phyloP scores from a whole-genome alignment of 2,888 invertebrate genomes.

The Priocnemis perturbator region DNA sequence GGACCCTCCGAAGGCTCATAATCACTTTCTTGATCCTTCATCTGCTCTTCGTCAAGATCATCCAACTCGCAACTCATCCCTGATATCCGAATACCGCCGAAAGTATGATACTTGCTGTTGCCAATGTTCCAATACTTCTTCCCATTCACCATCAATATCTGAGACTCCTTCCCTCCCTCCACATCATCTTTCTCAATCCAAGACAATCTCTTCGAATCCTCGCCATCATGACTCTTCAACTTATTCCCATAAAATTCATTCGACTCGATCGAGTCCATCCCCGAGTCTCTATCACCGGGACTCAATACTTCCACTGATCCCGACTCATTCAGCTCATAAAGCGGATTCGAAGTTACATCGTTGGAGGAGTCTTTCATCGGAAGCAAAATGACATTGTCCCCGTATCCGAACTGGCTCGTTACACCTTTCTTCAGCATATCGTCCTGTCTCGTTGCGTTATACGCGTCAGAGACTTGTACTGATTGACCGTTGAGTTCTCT shows the following conservation, averaged over 20 bases:
- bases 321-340: slow-evolving; percentile 11
- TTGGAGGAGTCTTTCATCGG: neutral
- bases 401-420: neutral
- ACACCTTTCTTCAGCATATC: neutral
- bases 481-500: neutral
- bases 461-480: neutral
- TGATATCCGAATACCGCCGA: slow-evolving; percentile 60
- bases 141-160: slow-evolving; percentile 47
- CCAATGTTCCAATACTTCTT: slow-evolving; percentile 55
- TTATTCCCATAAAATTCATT: slow-evolving; percentile 35
- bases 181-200: slow-evolving; percentile 19
- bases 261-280: slow-evolving; percentile 59
- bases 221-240: slow-evolving; percentile 6
- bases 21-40: slow-evolving; percentile 38
- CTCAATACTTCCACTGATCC: neutral
- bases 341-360: slow-evolving; percentile 25
- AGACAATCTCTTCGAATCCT: slow-evolving; percentile 35
- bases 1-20: neutral
- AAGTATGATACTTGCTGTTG: slow-evolving; percentile 60
- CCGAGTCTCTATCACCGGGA: slow-evolving; percentile 55
- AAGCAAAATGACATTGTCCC: too few relatives aligned
- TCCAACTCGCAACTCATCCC: neutral
- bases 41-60: slow-evolving; percentile 9
- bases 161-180: slow-evolving; percentile 24
- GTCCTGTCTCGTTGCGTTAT: neutral